Conservation (phyloP, 2,888 invertebrate genomes). For the Pteria penguin region DNA sequence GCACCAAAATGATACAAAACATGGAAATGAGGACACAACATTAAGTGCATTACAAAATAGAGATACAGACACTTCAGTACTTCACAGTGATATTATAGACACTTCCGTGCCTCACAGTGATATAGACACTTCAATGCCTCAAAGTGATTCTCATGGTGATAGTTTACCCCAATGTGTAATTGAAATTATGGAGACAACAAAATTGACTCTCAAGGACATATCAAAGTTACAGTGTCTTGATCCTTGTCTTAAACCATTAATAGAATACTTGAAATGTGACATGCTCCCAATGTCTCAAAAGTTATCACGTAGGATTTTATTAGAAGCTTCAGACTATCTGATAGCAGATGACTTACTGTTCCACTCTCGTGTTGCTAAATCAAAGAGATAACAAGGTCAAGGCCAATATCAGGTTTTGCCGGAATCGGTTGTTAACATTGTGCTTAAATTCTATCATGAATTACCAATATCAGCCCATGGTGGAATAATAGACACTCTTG, state of each 20-base stretch:
- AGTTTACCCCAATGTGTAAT: too few relatives aligned
- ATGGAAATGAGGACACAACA: too few relatives aligned
- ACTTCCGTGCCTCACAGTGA: not conserved
- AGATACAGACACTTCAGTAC: not conserved
- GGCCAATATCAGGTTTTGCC: not conserved
- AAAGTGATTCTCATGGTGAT: too few relatives aligned
- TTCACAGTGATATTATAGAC: not conserved
- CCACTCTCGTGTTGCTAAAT: not conserved
- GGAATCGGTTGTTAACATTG: not conserved
- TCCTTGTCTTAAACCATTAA: too few relatives aligned
- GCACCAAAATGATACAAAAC: too few relatives aligned
- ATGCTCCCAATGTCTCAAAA: not conserved
- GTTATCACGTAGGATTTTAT: not conserved
- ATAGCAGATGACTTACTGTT: too few relatives aligned
- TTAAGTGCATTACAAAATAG: not conserved
- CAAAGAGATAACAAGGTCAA: not conserved
- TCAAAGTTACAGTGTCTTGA: too few relatives aligned
- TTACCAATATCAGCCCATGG: too few relatives aligned
- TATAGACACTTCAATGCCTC: not conserved
- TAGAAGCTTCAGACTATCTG: slow-evolving; percentile 1
- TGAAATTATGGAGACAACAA: too few relatives aligned
- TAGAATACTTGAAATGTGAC: not conserved
- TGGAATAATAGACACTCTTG: slow-evolving; percentile 48
- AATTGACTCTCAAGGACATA: too few relatives aligned
- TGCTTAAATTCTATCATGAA: slow-evolving; percentile 32